Conservation (phyloP, 2,888 invertebrate genomes). For the Andrena fulva region DNA sequence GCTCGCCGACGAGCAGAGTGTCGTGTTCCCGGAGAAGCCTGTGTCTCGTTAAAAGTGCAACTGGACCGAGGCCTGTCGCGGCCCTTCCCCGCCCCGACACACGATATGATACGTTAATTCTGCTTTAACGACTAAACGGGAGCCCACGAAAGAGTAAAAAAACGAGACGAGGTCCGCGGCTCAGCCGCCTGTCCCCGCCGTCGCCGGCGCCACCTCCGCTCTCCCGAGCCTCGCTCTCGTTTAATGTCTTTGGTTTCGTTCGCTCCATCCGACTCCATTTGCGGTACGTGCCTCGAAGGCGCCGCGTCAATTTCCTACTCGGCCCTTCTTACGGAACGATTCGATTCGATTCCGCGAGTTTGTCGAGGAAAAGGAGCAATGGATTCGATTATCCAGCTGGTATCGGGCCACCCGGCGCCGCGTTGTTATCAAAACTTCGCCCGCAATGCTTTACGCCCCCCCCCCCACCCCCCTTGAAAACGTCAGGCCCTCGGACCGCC, state of each 20-base stretch:
- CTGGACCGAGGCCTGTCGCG: constrained; percentile 30
- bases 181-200: constrained; percentile 5
- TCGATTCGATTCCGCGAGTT: constrained; percentile 46
- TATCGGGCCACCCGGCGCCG: constrained; percentile 18
- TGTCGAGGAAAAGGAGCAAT: constrained; percentile 35
- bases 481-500: neutral
- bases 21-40: constrained; percentile 10
- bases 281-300: constrained; percentile 38
- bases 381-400: constrained; percentile 47
- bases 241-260: constrained; percentile 57
- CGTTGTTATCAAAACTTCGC: constrained; percentile 39
- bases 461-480: neutral
- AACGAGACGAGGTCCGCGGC: constrained; percentile 43
- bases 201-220: neutral
- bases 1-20: neutral
- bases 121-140: constrained; percentile 50
- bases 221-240: neutral
- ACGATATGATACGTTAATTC: constrained; percentile 59
- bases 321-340: constrained; percentile 18
- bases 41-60: neutral
- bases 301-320: constrained; percentile 27
- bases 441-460: constrained; percentile 6
- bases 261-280: constrained; percentile 33
- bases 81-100: constrained; percentile 12
- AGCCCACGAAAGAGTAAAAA: constrained; percentile 56